Conservation (phyloP, 2,888 invertebrate genomes). For the Aethes cnicana region DNA sequence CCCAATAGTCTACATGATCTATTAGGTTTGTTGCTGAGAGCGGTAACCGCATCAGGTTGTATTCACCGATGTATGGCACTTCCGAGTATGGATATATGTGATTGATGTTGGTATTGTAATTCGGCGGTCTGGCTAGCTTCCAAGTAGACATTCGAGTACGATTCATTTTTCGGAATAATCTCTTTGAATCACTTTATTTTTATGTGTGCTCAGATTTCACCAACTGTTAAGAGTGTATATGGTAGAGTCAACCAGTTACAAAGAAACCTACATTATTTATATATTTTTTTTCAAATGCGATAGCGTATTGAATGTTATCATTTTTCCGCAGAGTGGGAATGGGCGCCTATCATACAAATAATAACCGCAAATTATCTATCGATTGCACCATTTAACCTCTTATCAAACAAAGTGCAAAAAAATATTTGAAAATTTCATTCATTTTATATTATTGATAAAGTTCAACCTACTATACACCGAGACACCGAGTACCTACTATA, state of each 20-base stretch:
- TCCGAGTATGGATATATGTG: slow-evolving; percentile 52
- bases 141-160: slow-evolving; percentile 18
- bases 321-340: neutral
- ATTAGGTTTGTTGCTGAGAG: slow-evolving; percentile 33
- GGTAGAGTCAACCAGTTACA: neutral
- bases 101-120: slow-evolving; percentile 45
- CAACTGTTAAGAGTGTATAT: no score
- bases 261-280: neutral
- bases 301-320: slow-evolving; percentile 4
- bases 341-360: no score
- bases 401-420: no score
- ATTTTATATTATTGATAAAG: no score
- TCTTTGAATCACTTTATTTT: no score
- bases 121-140: slow-evolving; percentile 24
- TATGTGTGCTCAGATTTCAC: no score
- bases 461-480: no score
- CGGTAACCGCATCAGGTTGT: slow-evolving; percentile 48
- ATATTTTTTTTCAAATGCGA: neutral
- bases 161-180: slow-evolving; percentile 2
- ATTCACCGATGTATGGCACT: slow-evolving; percentile 50
- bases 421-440: no score
- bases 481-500: no score
- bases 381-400: no score
- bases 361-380: slow-evolving; percentile 13
- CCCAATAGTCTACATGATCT: slow-evolving; percentile 56